phyloP scores from a whole-genome alignment of 2,888 invertebrate species.

The Didymodactylos carnosus region DNA sequence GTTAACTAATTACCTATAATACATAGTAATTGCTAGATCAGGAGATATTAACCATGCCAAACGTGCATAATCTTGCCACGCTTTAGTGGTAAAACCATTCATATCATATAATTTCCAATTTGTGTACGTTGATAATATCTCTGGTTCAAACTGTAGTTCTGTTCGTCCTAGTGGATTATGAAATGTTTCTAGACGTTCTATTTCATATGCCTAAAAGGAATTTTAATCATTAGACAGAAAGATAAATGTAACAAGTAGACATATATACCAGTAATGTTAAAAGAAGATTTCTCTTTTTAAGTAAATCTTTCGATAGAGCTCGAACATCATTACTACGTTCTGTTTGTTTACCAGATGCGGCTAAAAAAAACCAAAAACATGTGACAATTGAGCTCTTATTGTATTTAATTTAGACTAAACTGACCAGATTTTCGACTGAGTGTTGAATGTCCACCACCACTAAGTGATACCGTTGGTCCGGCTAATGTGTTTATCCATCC shows the following conservation, averaged over 20 bases:
- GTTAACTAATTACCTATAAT: conserved; percentile 39
- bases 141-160: conserved; percentile 53
- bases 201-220: conserved; percentile 62
- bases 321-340: background rate
- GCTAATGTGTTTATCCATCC: background rate
- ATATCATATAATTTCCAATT: conserved; percentile 73
- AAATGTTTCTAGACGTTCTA: conserved; percentile 82
- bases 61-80: conserved; percentile 55
- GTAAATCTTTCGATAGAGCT: background rate
- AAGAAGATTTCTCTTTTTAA: conserved; percentile 5
- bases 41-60: conserved; percentile 94
- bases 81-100: conserved; percentile 37
- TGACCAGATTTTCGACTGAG: background rate
- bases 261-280: background rate
- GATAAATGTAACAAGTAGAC: too few relatives aligned
- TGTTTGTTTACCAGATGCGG: background rate
- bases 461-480: background rate
- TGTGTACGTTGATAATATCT: conserved; percentile 59
- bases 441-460: background rate
- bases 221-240: too few relatives aligned
- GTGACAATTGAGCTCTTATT: background rate
- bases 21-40: conserved; percentile 57
- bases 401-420: too few relatives aligned
- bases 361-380: background rate
- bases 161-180: conserved; percentile 67